Evolutionary conservation across 2,888 invertebrate species (phyloP).

Genomic region (Syritta pipiens): DNA sequence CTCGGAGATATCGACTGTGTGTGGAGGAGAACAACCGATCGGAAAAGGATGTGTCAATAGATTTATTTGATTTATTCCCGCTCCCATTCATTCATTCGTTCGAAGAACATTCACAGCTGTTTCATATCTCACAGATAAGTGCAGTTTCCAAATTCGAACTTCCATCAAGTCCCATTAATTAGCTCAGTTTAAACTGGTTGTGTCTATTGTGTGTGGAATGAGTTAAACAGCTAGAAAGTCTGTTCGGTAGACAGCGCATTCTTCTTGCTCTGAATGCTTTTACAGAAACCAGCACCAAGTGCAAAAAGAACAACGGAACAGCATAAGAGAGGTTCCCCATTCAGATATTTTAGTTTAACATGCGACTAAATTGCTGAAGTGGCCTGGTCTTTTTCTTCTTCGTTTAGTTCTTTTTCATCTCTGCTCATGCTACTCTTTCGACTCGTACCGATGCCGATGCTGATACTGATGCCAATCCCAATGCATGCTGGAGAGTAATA

Average conservation of each 20-base stretch:
- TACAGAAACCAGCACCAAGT: slow-evolving; percentile 43
- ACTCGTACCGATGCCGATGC: slow-evolving; percentile 28
- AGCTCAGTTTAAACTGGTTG: slow-evolving; percentile 44
- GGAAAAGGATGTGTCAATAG: slow-evolving; percentile 61
- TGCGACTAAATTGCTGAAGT: slow-evolving; percentile 54
- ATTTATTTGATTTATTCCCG: slow-evolving; percentile 55
- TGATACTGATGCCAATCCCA: slow-evolving; percentile 29
- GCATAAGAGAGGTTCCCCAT: slow-evolving; percentile 34
- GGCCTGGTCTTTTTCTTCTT: slow-evolving; percentile 22
- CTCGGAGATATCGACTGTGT: slow-evolving; percentile 23
- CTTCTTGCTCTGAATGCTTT: slow-evolving; percentile 63
- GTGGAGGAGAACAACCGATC: slow-evolving; percentile 26
- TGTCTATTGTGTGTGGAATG: slow-evolving; percentile 56
- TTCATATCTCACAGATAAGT: too few species aligned
- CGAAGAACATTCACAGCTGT: too few species aligned
- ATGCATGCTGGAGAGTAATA: slow-evolving; percentile 53
- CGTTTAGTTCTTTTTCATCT: slow-evolving; percentile 26
- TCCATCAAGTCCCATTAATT: slow-evolving; percentile 49
- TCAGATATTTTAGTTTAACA: slow-evolving; percentile 55
- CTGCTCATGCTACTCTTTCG: slow-evolving; percentile 16
- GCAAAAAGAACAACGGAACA: slow-evolving; percentile 64
- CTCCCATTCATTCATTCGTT: too few species aligned
- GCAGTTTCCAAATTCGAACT: slow-evolving; percentile 56
- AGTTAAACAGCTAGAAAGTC: slow-evolving; percentile 63
- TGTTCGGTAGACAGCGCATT: slow-evolving; percentile 51